Conservation (phyloP, 2,797 vertebrate genomes). For the Molossus molossus region DNA sequence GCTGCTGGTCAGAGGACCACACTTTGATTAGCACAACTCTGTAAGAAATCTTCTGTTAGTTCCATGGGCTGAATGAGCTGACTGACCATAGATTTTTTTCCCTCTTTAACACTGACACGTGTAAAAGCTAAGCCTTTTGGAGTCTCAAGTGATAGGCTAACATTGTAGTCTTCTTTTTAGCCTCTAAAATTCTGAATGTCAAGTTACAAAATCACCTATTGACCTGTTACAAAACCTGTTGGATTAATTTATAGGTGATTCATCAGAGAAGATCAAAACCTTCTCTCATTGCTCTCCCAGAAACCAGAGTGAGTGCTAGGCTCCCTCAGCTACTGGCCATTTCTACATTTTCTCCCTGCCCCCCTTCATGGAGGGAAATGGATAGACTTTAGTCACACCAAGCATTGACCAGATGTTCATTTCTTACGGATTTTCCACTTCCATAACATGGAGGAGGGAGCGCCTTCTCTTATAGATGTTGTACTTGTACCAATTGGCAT, state of each 20-base stretch:
- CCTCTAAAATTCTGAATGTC: constrained; percentile 53
- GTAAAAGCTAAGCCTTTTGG: not conserved
- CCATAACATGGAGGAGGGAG: not conserved
- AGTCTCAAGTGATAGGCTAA: not conserved
- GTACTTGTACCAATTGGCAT: constrained; percentile 27
- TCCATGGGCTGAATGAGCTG: not conserved
- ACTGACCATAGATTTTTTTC: not conserved
- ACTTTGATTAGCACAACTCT: not conserved
- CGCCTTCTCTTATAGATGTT: not conserved
- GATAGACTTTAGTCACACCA: not conserved
- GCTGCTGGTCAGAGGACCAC: not conserved
- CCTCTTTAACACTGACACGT: not conserved
- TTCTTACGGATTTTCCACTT: not conserved
- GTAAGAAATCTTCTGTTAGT: not conserved
- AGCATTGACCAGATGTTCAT: not conserved
- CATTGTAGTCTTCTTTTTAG: not conserved
- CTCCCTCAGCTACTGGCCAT: not conserved
- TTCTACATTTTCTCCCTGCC: not conserved
- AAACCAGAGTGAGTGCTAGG: not conserved
- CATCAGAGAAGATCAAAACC: not conserved
- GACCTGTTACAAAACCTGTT: constrained; percentile 42
- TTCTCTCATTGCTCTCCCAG: constrained; percentile 7
- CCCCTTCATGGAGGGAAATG: not conserved
- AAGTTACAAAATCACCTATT: constrained; percentile 40
- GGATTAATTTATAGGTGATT: not conserved